Evolutionary conservation across 1,140 invertebrate genomes (phyloP), one percentile per base, ranked within the genome.

Genomic region (Periplaneta americana): DNA sequence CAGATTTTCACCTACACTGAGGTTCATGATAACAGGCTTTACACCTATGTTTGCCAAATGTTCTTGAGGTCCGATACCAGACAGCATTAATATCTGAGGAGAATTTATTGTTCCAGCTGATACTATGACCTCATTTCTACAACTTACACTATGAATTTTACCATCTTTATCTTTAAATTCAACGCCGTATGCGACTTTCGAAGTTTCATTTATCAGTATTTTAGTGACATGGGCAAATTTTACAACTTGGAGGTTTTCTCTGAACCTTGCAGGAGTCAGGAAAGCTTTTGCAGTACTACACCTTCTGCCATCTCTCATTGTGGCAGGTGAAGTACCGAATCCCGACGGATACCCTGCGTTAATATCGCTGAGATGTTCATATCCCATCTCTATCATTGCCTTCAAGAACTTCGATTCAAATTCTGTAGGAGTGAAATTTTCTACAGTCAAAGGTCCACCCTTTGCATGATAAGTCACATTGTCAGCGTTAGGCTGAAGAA

Each of bases 1-100:
- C 1, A 98, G 89, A 88, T 98, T 98, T 79, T 95, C 90, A 0
- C 97, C 97, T 4, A 92, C 91, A 0, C 89, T 89, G 6, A 91
- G 11, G 33, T 85, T 84, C 31, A 82, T 82, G 22, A 88, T 85
- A 76, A 85, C 86, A 81, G 84, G 88, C 1, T 37, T 22, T 80
- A 86, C 90, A 81, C 87, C 90, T 81, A 92, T 91, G 84, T 94
- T 91, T 2, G 89, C 87, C 32, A 98, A 86, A 84, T 98, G 93
- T 75, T 94, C 92, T 48, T 91, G 90, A 0, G 97, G 96, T 0
- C 97, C 97, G 2, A 98, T 91, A 0, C 98, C 98, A 4, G 96
- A 98, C 0, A 98, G 87, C 96, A 98, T 97, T 10, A 99, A 87
- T 0, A 99, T 85, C 84, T 99, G 97, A 0, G 98, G 95, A 0